Evolutionary conservation across 2,888 invertebrate genomes (phyloP), one percentile per base, ranked within the genome.

Genomic region (Ernsta delagoae): DNA sequence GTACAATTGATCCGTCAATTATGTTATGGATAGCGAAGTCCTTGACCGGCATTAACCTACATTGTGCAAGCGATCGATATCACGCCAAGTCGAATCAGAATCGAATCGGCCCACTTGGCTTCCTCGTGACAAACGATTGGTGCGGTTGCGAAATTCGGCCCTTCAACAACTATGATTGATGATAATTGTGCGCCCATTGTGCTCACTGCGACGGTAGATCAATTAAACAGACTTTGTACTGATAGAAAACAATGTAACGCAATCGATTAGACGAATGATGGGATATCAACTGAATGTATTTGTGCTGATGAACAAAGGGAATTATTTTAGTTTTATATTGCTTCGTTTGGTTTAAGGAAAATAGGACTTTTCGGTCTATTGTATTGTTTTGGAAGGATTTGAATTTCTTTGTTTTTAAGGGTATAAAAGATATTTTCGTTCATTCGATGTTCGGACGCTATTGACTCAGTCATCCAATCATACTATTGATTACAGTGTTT

Each of bases 11-110:
- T 80, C 80, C 74, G 75, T 80, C 81, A 84, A 80, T 82, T 76
- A 56, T 71, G 72, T 77, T 77, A 77, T 77, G 75, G 63, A 69
- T 77, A 77, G 77, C 75, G 74, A 75, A 82, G 84, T 86, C 91
- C 91, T 90, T 92, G 90, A 89, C 87, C 86, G 82, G 77, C 74
- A 87, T 88, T 87, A 88, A 85, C 85, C 84, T 80, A 78, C 71
- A 81, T 89, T 89, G 85, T 81, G 86, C 84, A 88, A 88, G 71
- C 65, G 75, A 80, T 82, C 82, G 84, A 85, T 85, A 83, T 83
- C 85, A 84, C 83, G 79, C 83, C 82, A 84, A 84, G 85, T 85
- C 83, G 81, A 85, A 86, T 87, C 77, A 75, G 78, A 80, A 87
- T 83, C 83, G 83, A 82, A 80, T 82, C 71, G 84, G 79, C 81